Percentiles rank a stretch among this genome's conserved stretches.
Conservation (phyloP, 2,888 invertebrate genomes). For the Ectemnius lituratus region DNA sequence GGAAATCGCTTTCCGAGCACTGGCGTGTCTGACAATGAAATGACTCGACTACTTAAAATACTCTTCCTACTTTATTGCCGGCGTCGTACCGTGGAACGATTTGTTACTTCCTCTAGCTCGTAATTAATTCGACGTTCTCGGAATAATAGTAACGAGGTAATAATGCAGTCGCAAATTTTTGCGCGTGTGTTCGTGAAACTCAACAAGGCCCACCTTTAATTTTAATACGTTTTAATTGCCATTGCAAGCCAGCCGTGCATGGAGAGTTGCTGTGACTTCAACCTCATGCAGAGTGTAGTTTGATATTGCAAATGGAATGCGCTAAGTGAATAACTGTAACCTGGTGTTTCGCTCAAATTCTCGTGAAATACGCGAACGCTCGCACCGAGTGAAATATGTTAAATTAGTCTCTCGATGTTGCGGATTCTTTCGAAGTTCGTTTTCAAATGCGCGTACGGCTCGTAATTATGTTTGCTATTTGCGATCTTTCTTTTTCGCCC, state of each 20-base stretch:
- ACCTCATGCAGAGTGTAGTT: too few relatives aligned
- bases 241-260: background rate
- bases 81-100: conserved; percentile 64
- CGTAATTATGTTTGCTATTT: too few relatives aligned
- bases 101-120: conserved; percentile 64
- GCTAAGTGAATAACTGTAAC: too few relatives aligned
- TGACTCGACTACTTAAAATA: conserved; percentile 71
- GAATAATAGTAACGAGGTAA: conserved; percentile 56
- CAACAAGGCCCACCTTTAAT: background rate
- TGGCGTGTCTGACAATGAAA: conserved; percentile 66
- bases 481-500: too few relatives aligned
- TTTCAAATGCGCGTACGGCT: too few relatives aligned
- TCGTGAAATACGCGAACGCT: too few relatives aligned
- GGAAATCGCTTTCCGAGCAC: conserved; percentile 48
- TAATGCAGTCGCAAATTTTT: conserved; percentile 36
- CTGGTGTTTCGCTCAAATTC: conserved; percentile 28
- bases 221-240: conserved; percentile 17
- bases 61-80: conserved; percentile 66
- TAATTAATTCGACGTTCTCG: conserved; percentile 65
- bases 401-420: too few relatives aligned
- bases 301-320: too few relatives aligned
- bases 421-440: too few relatives aligned
- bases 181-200: conserved; percentile 24
- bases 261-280: background rate
- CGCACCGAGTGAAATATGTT: too few relatives aligned